A percentile compares a stretch with the other conserved stretches of the same genome.
phyloP scores from a whole-genome alignment of 2,797 vertebrate species.

The Lagorchestes hirsutus region DNA sequence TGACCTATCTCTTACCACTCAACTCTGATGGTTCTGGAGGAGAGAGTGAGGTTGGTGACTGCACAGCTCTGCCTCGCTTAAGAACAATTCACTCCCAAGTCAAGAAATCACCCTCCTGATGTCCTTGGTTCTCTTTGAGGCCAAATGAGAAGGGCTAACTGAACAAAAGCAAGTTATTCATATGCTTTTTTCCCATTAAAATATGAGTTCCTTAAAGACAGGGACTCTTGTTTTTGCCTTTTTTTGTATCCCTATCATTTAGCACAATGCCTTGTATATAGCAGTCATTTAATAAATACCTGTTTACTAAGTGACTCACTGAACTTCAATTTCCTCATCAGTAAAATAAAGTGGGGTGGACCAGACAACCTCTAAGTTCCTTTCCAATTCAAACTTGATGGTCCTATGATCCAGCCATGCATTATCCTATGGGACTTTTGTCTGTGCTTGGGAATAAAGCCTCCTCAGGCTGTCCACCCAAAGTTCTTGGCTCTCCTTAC shows the following conservation, averaged over 20 bases:
- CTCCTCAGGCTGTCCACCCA: not conserved
- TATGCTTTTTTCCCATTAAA: not conserved
- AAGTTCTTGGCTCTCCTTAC: not conserved
- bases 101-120: not conserved
- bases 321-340: not conserved
- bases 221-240: not conserved
- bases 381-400: not conserved
- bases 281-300: not conserved
- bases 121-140: not conserved
- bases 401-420: not conserved
- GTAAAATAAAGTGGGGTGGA: not conserved
- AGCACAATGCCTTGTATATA: not conserved
- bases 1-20: not conserved
- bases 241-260: not conserved
- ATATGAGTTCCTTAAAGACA: not conserved
- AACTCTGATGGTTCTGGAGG: not conserved
- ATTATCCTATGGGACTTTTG: not conserved
- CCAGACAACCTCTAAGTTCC: not conserved
- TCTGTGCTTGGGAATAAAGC: no score
- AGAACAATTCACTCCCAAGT: not conserved
- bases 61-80: not conserved
- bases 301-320: not conserved
- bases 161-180: not conserved
- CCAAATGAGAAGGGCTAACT: not conserved
- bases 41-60: not conserved